Conservation (phyloP, 2,888 invertebrate genomes). For the Stenurella melanura region DNA sequence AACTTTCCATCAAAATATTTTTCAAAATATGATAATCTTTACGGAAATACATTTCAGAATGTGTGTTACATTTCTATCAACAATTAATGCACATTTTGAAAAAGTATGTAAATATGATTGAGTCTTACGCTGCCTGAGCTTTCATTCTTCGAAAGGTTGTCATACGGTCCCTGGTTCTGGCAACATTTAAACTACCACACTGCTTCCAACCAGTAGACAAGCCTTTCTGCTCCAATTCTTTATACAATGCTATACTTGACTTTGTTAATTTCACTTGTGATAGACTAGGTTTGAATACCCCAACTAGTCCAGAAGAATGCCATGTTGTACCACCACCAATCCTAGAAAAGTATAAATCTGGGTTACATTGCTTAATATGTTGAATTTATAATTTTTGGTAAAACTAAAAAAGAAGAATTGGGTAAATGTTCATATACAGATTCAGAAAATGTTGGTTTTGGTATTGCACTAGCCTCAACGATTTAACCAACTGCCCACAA, state of each 20-base stretch:
- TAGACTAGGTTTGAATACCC: conserved; percentile 88
- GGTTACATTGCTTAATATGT: not conserved
- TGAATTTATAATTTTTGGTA: not conserved
- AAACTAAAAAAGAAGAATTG: too few species aligned
- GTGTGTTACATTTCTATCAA: not conserved
- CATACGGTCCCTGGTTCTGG: conserved; percentile 90
- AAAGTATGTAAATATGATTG: not conserved
- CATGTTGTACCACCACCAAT: conserved; percentile 88
- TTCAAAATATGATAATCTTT: too few species aligned
- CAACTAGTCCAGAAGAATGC: conserved; percentile 88
- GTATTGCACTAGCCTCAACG: too few species aligned
- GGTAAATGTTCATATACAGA: too few species aligned
- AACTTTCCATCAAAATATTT: too few species aligned
- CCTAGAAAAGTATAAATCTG: conserved; percentile 70
- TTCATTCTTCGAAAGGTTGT: conserved; percentile 88
- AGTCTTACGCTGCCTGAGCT: conserved; percentile 85
- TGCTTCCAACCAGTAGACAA: conserved; percentile 91
- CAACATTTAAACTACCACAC: conserved; percentile 91
- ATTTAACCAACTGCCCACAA: too few species aligned
- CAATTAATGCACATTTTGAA: not conserved
- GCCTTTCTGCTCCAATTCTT: conserved; percentile 83
- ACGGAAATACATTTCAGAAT: too few species aligned
- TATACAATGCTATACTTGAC: conserved; percentile 84
- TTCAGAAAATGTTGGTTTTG: too few species aligned
- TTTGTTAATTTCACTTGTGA: conserved; percentile 89